Evolutionary conservation across 2,888 invertebrate genomes (phyloP).

Genomic region (Synanthedon myopaeformis): DNA sequence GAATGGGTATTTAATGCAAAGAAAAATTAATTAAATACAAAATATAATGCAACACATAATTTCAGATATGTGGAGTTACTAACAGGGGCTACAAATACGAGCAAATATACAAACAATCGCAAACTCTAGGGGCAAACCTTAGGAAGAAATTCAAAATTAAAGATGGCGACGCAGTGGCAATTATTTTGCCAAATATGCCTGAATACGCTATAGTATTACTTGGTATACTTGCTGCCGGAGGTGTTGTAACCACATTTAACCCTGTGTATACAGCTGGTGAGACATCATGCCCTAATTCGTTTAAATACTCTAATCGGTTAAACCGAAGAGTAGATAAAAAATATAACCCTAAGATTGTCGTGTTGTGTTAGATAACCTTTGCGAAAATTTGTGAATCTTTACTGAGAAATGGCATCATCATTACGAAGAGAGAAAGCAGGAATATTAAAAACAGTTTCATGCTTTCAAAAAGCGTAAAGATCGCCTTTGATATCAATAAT

Average conservation of each 20-base stretch:
- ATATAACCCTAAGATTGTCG: too few relatives aligned
- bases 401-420: too few relatives aligned
- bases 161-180: slow-evolving; percentile 70
- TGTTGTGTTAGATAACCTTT: too few relatives aligned
- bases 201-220: slow-evolving; percentile 72
- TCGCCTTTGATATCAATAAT: too few relatives aligned
- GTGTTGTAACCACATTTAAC: slow-evolving; percentile 74
- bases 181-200: slow-evolving; percentile 76
- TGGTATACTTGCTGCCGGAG: slow-evolving; percentile 72
- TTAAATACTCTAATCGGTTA: too few relatives aligned
- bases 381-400: too few relatives aligned
- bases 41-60: not conserved
- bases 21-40: not conserved
- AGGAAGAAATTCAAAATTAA: slow-evolving; percentile 69
- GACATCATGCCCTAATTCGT: not conserved
- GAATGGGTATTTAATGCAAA: not conserved
- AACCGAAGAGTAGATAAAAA: too few relatives aligned
- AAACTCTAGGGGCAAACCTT: slow-evolving; percentile 68
- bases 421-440: too few relatives aligned
- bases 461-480: too few relatives aligned
- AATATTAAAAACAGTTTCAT: too few relatives aligned
- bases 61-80: slow-evolving; percentile 20
- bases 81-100: slow-evolving; percentile 17
- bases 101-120: slow-evolving; percentile 56
- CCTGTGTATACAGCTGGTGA: slow-evolving; percentile 72